Conservation (phyloP, 2,888 invertebrate genomes). For the Thyatira batis region DNA sequence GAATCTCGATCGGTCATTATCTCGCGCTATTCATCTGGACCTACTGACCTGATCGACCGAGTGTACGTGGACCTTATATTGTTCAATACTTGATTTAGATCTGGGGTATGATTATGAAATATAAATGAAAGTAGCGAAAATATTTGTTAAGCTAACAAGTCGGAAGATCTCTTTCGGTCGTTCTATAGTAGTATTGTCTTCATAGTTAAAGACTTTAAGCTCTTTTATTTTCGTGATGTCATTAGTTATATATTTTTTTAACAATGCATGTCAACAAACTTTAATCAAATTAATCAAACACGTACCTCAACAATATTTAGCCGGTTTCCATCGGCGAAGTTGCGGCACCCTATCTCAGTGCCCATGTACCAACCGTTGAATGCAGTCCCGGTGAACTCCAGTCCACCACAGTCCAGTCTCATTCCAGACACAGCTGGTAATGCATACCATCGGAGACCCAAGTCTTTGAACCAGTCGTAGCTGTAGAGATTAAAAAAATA, state of each 20-base stretch:
- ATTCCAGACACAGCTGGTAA: conserved; percentile 94
- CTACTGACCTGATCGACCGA: background rate
- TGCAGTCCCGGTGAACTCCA: conserved; percentile 95
- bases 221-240: too few relatives aligned
- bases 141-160: too few relatives aligned
- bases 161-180: too few relatives aligned
- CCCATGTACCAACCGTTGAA: conserved; percentile 99
- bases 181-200: too few relatives aligned
- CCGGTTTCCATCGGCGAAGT: conserved; percentile 92
- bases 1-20: background rate
- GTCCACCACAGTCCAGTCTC: conserved; percentile 96
- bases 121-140: too few relatives aligned
- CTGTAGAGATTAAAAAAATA: conserved; percentile 66
- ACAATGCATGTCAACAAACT: too few relatives aligned
- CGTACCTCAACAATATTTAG: conserved; percentile 93
- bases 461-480: conserved; percentile 93
- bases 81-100: too few relatives aligned
- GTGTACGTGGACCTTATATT: background rate
- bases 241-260: too few relatives aligned
- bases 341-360: conserved; percentile 96
- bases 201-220: too few relatives aligned
- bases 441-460: conserved; percentile 95
- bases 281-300: conserved; percentile 4
- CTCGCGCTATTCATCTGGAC: background rate
- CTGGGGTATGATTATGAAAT: too few relatives aligned